A percentile compares a stretch with the other conserved stretches of the same genome.
phyloP scores from a whole-genome alignment of 2,888 invertebrate species.

The Dione juno region DNA sequence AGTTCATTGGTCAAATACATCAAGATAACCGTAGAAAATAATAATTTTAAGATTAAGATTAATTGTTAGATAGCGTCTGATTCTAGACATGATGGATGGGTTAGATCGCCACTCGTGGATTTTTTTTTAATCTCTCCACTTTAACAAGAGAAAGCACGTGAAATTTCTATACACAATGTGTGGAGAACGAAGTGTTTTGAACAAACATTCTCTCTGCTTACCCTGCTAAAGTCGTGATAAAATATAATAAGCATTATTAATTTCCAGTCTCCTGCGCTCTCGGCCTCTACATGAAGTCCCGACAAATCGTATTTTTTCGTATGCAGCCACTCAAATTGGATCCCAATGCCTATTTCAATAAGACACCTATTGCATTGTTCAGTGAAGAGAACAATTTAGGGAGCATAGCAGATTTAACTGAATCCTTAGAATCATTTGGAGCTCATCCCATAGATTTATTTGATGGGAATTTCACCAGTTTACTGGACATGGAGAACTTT shows the following conservation, averaged over 20 bases:
- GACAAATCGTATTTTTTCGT: conserved; percentile 85
- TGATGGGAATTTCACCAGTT: conserved; percentile 86
- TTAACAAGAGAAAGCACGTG: no score
- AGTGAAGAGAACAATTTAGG: conserved; percentile 76
- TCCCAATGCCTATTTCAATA: conserved; percentile 84
- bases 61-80: no score
- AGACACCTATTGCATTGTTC: conserved; percentile 85
- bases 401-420: conserved; percentile 67
- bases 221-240: no score
- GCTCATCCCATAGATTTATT: conserved; percentile 79
- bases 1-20: no score
- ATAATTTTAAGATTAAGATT: no score
- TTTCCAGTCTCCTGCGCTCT: conserved; percentile 85
- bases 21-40: no score
- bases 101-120: no score
- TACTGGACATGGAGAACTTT: conserved; percentile 86
- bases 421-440: conserved; percentile 69
- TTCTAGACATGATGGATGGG: no score
- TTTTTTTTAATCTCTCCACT: no score
- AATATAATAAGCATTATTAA: background rate
- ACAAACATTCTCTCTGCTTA: no score
- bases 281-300: conserved; percentile 86
- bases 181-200: no score
- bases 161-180: no score
- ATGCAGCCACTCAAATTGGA: conserved; percentile 86